Evolutionary conservation across 2,113 vertebrate genomes (phyloP).

Genomic region (Polyodon spathula): DNA sequence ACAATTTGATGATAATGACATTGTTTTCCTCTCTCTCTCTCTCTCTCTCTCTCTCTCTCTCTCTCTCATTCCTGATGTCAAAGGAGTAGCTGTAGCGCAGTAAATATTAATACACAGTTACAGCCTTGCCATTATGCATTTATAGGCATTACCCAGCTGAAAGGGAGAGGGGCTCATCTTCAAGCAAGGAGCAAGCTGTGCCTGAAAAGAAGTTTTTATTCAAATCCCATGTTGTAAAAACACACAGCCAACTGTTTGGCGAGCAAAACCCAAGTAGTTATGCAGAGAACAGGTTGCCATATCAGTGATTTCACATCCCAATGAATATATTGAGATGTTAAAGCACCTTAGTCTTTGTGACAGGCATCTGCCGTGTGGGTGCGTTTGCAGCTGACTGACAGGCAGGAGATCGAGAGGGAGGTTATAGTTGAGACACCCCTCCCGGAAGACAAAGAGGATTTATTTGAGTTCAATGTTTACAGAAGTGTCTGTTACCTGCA

Average conservation of each 20-base stretch:
- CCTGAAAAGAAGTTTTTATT: not conserved
- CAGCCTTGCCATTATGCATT: not conserved
- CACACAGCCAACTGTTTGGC: not conserved
- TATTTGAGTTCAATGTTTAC: too few relatives aligned
- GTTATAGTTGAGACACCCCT: too few relatives aligned
- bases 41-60: too few relatives aligned
- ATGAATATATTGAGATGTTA: not conserved
- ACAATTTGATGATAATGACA: too few relatives aligned
- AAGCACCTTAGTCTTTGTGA: too few relatives aligned
- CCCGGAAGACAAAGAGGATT: too few relatives aligned
- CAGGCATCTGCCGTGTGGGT: too few relatives aligned
- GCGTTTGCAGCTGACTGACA: too few relatives aligned
- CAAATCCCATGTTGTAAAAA: not conserved
- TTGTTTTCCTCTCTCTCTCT: too few relatives aligned
- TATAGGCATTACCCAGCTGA: not conserved
- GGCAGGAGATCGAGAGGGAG: too few relatives aligned
- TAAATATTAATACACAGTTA: conserved; percentile 4
- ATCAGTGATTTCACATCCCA: not conserved
- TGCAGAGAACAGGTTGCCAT: not conserved
- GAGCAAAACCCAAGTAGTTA: not conserved
- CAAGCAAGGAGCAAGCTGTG: not conserved
- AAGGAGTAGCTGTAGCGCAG: not conserved
- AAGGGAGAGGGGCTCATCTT: not conserved
- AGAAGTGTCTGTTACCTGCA: too few relatives aligned
- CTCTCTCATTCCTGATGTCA: not conserved